Base-by-base conservation (phyloP, 1,140 invertebrate genomes). In the Venturia canescens region DNA sequence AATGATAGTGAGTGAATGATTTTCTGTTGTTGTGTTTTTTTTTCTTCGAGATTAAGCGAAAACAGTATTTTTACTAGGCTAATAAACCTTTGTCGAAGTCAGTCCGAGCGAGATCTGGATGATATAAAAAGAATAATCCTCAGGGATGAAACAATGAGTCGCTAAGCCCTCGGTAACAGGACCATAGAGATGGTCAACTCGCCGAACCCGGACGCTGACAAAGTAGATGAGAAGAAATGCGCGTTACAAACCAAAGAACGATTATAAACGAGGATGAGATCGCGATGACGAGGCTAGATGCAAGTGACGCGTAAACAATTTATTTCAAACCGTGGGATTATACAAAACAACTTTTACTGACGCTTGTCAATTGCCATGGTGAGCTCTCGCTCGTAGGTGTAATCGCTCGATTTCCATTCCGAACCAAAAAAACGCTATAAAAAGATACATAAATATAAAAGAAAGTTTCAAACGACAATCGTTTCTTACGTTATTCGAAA, bases 241-340 rank as follows among this genome's bases (percentile, higher is more conserved):
- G 84, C 66, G 66, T 76, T 74, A 57, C 81, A 88, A 87, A 82
- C 83, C 87, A 89, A 88, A 88, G 87, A 88, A 82, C 77, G 79
- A 86, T 85, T 86, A 77, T 80, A 79, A 71, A 38, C 74, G 71
- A 31, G 60, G 50, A 83, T 76, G 66, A 29, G 75, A 77, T 67
- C 57, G 48, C 31, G n/a, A 31, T 23, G 50, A 63, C 60, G 60
- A 63, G 21, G 23, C 60, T 63, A 13, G 23, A 23, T 23, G 21
- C 23, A 15, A 63, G 23, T 63, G 60, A 3, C 27, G 21, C 23
- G n/a, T 63, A 63, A 23, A 26, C 4, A 63, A 26, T 63, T 63
- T 63, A 63, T 26, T 27, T 11, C 27, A 26, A 63, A 63, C 23
- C n/a, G 60, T 63, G 15, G n/a, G 60, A 63, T 23, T 53, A 53